A percentile compares a stretch with the other conserved stretches of the same genome.
Conservation (phyloP, 2,113 vertebrate genomes). For the Gracilinanus agilis region DNA sequence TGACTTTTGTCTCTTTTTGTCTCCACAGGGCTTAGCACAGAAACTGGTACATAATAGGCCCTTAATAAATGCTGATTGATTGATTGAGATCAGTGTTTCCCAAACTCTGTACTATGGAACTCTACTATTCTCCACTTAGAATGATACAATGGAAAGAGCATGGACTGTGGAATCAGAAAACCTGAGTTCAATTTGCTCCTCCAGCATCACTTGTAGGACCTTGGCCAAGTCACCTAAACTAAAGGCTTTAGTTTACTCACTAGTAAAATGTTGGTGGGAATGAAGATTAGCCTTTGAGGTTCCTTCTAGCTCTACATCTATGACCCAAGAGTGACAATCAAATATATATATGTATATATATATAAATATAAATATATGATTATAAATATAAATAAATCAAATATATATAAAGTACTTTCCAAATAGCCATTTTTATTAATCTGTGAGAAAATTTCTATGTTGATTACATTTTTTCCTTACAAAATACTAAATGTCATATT, state of each 20-base stretch:
- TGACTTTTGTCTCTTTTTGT: not conserved
- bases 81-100: not conserved
- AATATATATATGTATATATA: not conserved
- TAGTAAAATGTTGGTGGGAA: not conserved
- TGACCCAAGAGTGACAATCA: not conserved
- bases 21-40: not conserved
- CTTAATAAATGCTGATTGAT: not conserved
- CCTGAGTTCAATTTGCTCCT: not conserved
- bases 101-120: not conserved
- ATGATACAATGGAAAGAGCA: not conserved
- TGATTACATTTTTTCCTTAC: not conserved
- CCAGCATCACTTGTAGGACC: not conserved
- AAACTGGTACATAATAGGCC: not conserved
- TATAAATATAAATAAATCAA: not conserved
- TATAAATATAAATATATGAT: too few relatives aligned
- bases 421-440: not conserved
- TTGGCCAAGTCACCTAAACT: not conserved
- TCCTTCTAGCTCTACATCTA: not conserved
- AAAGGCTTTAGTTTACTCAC: not conserved
- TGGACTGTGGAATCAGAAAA: not conserved
- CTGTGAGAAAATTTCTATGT: not conserved
- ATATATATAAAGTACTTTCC: not conserved
- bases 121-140: not conserved
- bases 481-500: not conserved
- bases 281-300: not conserved